Conservation (phyloP, 2,888 invertebrate genomes). For the Mellilla xanthometata region DNA sequence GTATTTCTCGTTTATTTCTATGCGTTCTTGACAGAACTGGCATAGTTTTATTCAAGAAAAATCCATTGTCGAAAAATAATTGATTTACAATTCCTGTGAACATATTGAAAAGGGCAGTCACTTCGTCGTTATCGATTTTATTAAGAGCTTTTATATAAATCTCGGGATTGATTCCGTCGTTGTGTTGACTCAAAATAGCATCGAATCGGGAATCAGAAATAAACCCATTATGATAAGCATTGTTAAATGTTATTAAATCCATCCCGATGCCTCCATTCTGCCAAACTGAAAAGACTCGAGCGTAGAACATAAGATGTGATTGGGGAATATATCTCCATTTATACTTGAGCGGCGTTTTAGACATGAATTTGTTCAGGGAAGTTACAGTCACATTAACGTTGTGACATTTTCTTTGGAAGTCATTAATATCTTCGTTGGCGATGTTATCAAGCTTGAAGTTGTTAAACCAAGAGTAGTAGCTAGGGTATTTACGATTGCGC, state of each 20-base stretch:
- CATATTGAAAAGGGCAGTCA: slow-evolving; percentile 48
- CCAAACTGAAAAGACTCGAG: slow-evolving; percentile 78
- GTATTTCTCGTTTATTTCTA: slow-evolving; percentile 50
- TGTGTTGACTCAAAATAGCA: slow-evolving; percentile 61
- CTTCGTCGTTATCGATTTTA: slow-evolving; percentile 51
- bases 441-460: slow-evolving; percentile 40
- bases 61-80: slow-evolving; percentile 51
- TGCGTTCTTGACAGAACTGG: slow-evolving; percentile 38
- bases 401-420: slow-evolving; percentile 55
- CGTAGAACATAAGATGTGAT: slow-evolving; percentile 70
- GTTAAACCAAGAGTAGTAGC: slow-evolving; percentile 22
- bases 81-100: slow-evolving; percentile 47
- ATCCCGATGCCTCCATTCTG: slow-evolving; percentile 78
- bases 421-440: slow-evolving; percentile 43
- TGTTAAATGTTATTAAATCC: slow-evolving; percentile 52
- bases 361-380: slow-evolving; percentile 67
- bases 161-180: slow-evolving; percentile 55
- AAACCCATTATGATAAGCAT: slow-evolving; percentile 40
- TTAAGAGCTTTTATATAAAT: slow-evolving; percentile 52
- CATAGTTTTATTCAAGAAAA: slow-evolving; percentile 47
- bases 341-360: slow-evolving; percentile 69
- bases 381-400: slow-evolving; percentile 68
- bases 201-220: slow-evolving; percentile 44
- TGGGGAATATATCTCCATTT: slow-evolving; percentile 74
- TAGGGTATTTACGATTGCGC: slow-evolving; percentile 42